A percentile compares a stretch with the other conserved stretches of the same genome.
phyloP scores from a whole-genome alignment of 2,888 invertebrate genomes.

The Pecten maximus region DNA sequence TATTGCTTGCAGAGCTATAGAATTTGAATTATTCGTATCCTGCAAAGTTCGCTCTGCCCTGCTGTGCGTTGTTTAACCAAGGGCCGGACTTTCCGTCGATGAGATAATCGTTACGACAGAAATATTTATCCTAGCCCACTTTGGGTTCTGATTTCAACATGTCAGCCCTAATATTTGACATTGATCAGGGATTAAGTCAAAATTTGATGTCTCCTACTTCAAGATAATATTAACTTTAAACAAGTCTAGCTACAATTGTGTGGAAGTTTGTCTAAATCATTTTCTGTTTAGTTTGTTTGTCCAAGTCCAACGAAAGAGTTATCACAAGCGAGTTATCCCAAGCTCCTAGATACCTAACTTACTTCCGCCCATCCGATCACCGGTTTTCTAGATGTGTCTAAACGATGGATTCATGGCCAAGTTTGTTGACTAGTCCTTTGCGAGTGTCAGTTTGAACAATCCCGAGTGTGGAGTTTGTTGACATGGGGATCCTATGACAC shows the following conservation, averaged over 20 bases:
- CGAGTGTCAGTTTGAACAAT: constrained; percentile 22
- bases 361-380: neutral
- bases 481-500: neutral
- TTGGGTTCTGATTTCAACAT: neutral
- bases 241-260: neutral
- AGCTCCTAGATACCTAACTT: neutral
- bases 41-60: neutral
- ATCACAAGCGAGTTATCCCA: neutral
- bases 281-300: constrained; percentile 5
- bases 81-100: constrained; percentile 7
- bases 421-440: neutral
- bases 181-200: constrained; percentile 26
- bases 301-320: neutral
- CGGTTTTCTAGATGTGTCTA: neutral
- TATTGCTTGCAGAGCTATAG: neutral
- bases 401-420: neutral
- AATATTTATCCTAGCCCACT: neutral
- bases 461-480: neutral
- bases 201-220: neutral
- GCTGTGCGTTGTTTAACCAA: constrained; percentile 14
- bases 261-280: constrained; percentile 23
- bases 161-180: neutral
- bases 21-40: constrained; percentile 30
- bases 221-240: constrained; percentile 20
- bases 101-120: neutral